Evolutionary conservation across 2,113 vertebrate genomes (phyloP).

Genomic region (Hipposideros armiger): DNA sequence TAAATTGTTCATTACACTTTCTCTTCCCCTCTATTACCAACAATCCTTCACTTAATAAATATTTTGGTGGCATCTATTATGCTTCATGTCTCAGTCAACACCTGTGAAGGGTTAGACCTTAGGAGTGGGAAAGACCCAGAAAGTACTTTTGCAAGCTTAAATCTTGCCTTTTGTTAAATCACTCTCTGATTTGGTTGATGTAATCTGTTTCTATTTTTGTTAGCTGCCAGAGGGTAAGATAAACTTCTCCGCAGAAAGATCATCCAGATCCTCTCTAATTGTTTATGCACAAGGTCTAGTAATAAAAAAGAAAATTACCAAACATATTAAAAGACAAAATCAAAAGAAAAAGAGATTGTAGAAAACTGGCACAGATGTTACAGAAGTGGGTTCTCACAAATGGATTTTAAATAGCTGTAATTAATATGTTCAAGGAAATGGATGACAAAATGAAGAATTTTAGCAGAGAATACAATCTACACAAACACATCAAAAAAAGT

Average conservation of each 20-base stretch:
- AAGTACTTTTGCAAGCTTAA: background rate
- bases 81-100: background rate
- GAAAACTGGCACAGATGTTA: background rate
- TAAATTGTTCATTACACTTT: background rate
- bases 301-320: background rate
- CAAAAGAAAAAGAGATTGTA: background rate
- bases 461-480: background rate
- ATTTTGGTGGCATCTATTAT: background rate
- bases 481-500: background rate
- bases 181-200: background rate
- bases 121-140: background rate
- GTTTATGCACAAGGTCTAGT: background rate
- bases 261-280: background rate
- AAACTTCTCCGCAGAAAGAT: background rate
- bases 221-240: background rate
- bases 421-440: slow-evolving; percentile 39
- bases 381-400: background rate
- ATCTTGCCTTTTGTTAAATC: background rate
- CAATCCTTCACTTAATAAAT: background rate
- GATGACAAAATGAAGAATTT: background rate
- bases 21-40: background rate
- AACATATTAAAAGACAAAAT: background rate
- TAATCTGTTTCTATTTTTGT: background rate
- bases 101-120: background rate
- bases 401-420: slow-evolving; percentile 11